phyloP scores from a whole-genome alignment of 1,140 invertebrate genomes.

The Diprion similis region DNA sequence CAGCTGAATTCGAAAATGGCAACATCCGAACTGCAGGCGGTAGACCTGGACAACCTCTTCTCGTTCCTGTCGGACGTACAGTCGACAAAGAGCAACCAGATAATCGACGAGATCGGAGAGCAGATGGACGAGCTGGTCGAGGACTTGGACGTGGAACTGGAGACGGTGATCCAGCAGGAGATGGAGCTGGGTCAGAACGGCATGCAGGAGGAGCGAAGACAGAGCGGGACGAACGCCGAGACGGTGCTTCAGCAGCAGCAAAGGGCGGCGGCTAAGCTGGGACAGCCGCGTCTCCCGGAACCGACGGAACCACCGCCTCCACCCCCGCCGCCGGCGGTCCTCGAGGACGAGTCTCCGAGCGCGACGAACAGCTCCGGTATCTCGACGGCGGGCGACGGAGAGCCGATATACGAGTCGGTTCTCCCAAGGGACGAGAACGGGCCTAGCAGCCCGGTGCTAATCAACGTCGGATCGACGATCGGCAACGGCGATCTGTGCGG shows the following conservation, averaged over 20 bases:
- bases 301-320: conserved; percentile 77
- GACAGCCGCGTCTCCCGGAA: conserved; percentile 72
- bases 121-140: conserved; percentile 83
- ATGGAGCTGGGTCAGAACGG: conserved; percentile 52
- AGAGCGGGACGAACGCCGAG: conserved; percentile 49
- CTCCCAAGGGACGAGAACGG: conserved; percentile 70
- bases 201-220: conserved; percentile 52
- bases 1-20: conserved; percentile 72
- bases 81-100: conserved; percentile 66
- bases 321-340: conserved; percentile 40
- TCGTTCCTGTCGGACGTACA: conserved; percentile 89
- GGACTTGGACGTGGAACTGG: conserved; percentile 77
- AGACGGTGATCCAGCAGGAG: conserved; percentile 70
- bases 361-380: conserved; percentile 45
- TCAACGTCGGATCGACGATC: conserved; percentile 42
- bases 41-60: conserved; percentile 93
- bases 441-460: conserved; percentile 42
- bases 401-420: conserved; percentile 87
- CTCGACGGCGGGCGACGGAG: conserved; percentile 55
- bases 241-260: conserved; percentile 42
- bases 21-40: conserved; percentile 68
- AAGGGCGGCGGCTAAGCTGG: conserved; percentile 48
- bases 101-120: conserved; percentile 85
- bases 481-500: conserved; percentile 57
- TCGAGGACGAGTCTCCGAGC: conserved; percentile 41